Evolutionary conservation across 92 coral and sea anemone species (phyloP), one percentile per base, ranked within the genome.

Genomic region (Isaurus tuberculatus): DNA sequence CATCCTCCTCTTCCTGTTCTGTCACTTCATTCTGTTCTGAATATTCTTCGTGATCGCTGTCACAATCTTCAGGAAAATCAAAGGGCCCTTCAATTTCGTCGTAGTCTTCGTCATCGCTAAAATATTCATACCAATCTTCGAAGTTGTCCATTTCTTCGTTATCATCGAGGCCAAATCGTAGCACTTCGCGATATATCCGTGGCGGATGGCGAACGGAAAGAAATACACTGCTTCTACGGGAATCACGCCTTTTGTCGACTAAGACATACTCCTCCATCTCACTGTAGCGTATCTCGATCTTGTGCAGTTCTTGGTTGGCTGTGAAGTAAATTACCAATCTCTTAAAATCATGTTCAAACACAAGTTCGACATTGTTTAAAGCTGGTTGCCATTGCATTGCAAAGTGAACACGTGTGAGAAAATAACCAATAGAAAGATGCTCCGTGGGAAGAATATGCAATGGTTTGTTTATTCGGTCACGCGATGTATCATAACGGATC

Each of bases 341-440:
- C 43, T 91, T 93, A 3, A 97, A 88, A 66, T 97, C 99, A 79
- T 97, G 99, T 29, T 92, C 89, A 58, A 97, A 97, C 19, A 91
- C 66, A 20, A 97, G 73, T 40, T 93, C 94, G 20, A 91, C 79
- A 31, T 71, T 74, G 16, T 85, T 75, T 3, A 86, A 72, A 0
- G 44, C 80, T 9, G 95, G 99, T 29, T 48, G 67, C 99, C 99
- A 94, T 22, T 92, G 94, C 37, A 53, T 69, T 27, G 93, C 90
- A 79, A 80, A 97, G 14, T 80, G 84, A 0, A 90, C 92, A 13
- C 86, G 88, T 23, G 79, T 79, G 46, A 88, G 83, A 83, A 94
- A 97, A 75, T 94, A 92, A n/a, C 99, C 99, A 19, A 92, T 69
- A 8, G 72, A 70, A 64, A 97, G 55, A 13, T 63, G 20, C 5